Conservation (phyloP, 2,888 invertebrate genomes). For the Stenodera caucasica region DNA sequence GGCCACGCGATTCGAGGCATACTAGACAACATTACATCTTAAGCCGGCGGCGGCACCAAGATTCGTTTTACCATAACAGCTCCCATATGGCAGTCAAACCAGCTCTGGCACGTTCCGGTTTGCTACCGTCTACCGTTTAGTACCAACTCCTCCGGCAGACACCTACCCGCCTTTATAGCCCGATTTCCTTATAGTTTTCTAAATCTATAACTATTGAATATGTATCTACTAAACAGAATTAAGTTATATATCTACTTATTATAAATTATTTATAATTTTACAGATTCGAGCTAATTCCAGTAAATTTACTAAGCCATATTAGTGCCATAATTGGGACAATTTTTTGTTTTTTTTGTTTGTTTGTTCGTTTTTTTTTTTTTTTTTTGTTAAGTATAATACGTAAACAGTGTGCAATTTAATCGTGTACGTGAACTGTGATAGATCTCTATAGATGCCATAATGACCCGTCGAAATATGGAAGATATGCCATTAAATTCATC, state of each 20-base stretch:
- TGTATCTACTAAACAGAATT: no score
- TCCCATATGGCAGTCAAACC: slow-evolving; percentile 52
- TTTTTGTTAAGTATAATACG: slow-evolving; percentile 42
- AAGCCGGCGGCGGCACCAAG: slow-evolving; percentile 25
- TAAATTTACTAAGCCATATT: slow-evolving; percentile 40
- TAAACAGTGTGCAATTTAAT: slow-evolving; percentile 52
- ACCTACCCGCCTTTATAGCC: slow-evolving; percentile 24
- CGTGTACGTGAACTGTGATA: slow-evolving; percentile 53
- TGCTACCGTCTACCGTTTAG: slow-evolving; percentile 36
- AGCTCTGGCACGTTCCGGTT: slow-evolving; percentile 47
- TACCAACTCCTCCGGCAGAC: slow-evolving; percentile 24
- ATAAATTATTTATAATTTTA: neutral
- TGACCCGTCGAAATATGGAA: slow-evolving; percentile 53
- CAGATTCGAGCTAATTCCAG: slow-evolving; percentile 4
- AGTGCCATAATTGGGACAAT: slow-evolving; percentile 48
- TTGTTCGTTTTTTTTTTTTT: no score
- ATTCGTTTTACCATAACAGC: slow-evolving; percentile 24
- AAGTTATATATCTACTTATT: no score
- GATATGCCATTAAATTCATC: slow-evolving; percentile 48
- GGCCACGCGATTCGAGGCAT: slow-evolving; percentile 27
- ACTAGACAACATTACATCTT: slow-evolving; percentile 16
- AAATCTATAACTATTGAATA: neutral
- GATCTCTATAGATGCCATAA: slow-evolving; percentile 39
- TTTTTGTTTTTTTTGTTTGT: no score
- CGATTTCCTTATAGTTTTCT: slow-evolving; percentile 17